Evolutionary conservation across 2,888 invertebrate species (phyloP).

Genomic region (Abscondita cerata): DNA sequence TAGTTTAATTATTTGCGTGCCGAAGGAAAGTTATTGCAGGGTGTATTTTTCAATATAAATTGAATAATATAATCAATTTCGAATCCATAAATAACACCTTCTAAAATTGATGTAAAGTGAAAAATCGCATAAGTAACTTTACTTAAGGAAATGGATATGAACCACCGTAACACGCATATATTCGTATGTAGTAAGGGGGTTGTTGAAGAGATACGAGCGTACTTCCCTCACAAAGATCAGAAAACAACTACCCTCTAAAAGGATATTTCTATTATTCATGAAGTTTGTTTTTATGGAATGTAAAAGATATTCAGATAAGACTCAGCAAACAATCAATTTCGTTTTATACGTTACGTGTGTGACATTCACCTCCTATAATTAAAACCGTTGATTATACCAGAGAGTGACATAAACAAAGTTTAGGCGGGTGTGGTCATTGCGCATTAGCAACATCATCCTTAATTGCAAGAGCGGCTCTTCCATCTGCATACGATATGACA

Average conservation of each 20-base stretch:
- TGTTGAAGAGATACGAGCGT: slow-evolving; percentile 34
- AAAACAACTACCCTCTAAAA: slow-evolving; percentile 44
- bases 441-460: slow-evolving; percentile 46
- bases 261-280: slow-evolving; percentile 46
- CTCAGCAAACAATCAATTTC: slow-evolving; percentile 40
- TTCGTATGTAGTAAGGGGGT: slow-evolving; percentile 36
- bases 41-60: slow-evolving; percentile 14
- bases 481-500: slow-evolving; percentile 54
- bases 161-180: slow-evolving; percentile 38
- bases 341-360: slow-evolving; percentile 34
- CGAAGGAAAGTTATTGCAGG: background rate
- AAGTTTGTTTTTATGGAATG: slow-evolving; percentile 44
- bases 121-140: slow-evolving; percentile 47
- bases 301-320: slow-evolving; percentile 43
- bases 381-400: slow-evolving; percentile 35
- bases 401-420: slow-evolving; percentile 38
- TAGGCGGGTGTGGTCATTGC: slow-evolving; percentile 38
- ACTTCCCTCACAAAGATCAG: slow-evolving; percentile 38
- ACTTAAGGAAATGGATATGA: slow-evolving; percentile 49
- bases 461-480: slow-evolving; percentile 48
- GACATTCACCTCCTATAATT: slow-evolving; percentile 35
- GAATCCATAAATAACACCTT: slow-evolving; percentile 43
- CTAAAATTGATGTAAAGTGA: slow-evolving; percentile 48
- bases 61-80: slow-evolving; percentile 42
- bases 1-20: no score